phyloP scores from a whole-genome alignment of 2,888 invertebrate genomes.

The Papilio demoleus region DNA sequence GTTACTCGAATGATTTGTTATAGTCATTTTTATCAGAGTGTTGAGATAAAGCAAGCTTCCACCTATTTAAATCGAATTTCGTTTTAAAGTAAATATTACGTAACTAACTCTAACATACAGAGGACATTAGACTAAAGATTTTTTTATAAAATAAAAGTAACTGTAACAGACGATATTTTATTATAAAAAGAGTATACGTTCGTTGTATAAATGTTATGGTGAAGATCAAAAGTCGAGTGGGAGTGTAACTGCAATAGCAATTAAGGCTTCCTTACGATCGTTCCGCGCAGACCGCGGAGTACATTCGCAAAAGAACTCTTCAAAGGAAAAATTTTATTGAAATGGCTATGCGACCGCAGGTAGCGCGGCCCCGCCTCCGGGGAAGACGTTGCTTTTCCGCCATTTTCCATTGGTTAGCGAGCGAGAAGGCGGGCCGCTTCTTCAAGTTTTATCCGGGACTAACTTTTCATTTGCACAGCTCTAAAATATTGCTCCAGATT shows the following conservation, averaged over 20 bases:
- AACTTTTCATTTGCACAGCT: constrained; percentile 82
- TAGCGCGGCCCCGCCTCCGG: constrained; percentile 73
- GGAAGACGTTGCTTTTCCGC: constrained; percentile 79
- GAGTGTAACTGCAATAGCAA: constrained; percentile 46
- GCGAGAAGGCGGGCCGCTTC: constrained; percentile 70
- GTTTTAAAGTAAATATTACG: background rate
- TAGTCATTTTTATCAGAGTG: background rate
- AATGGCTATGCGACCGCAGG: constrained; percentile 77
- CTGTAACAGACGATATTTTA: background rate
- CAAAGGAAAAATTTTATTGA: constrained; percentile 77
- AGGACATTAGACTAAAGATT: background rate
- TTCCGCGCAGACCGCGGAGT: constrained; percentile 56
- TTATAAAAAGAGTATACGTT: background rate
- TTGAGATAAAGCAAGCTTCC: too few relatives aligned
- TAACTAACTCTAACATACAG: background rate
- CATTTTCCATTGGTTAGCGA: constrained; percentile 80
- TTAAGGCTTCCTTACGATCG: constrained; percentile 47
- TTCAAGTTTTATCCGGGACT: constrained; percentile 74
- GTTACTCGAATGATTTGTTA: background rate
- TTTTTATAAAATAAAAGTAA: background rate
- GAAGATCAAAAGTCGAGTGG: constrained; percentile 24
- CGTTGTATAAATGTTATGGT: constrained; percentile 21
- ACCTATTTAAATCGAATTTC: background rate
- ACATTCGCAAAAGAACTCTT: constrained; percentile 78
- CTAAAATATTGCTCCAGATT: constrained; percentile 80